phyloP scores from a whole-genome alignment of 2,888 invertebrate species.

The Odontothrips loti region DNA sequence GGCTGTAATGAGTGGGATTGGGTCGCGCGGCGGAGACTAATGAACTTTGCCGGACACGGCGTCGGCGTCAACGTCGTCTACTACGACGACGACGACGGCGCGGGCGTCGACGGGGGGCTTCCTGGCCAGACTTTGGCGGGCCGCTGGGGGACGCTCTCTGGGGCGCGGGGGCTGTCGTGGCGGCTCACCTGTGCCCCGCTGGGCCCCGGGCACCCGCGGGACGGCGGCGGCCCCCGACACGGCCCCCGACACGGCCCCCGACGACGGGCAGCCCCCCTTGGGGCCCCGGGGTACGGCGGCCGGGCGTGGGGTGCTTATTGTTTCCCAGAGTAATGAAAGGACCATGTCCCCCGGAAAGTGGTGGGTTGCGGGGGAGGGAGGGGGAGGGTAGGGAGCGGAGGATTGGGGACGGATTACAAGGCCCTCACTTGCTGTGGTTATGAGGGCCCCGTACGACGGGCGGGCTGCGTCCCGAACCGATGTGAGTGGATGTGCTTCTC shows the following conservation, averaged over 20 bases:
- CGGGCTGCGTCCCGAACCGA: background rate
- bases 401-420: constrained; percentile 8
- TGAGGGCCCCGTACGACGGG: background rate
- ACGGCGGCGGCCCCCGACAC: background rate
- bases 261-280: background rate
- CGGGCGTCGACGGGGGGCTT: no score
- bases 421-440: background rate
- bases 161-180: background rate
- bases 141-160: background rate
- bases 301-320: constrained; percentile 32
- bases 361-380: background rate
- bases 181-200: background rate
- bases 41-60: no score
- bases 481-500: background rate
- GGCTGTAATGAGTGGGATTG: no score
- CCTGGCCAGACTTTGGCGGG: no score
- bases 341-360: constrained; percentile 2
- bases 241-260: background rate
- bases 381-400: background rate
- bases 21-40: no score
- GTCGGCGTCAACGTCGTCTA: no score
- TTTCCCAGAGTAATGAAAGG: constrained; percentile 24
- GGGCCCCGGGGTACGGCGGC: background rate
- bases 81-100: no score
- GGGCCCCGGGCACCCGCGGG: no score